A percentile compares a stretch with the other conserved stretches of the same genome.
phyloP scores from a whole-genome alignment of 2,797 vertebrate species.

The Periparus ater region DNA sequence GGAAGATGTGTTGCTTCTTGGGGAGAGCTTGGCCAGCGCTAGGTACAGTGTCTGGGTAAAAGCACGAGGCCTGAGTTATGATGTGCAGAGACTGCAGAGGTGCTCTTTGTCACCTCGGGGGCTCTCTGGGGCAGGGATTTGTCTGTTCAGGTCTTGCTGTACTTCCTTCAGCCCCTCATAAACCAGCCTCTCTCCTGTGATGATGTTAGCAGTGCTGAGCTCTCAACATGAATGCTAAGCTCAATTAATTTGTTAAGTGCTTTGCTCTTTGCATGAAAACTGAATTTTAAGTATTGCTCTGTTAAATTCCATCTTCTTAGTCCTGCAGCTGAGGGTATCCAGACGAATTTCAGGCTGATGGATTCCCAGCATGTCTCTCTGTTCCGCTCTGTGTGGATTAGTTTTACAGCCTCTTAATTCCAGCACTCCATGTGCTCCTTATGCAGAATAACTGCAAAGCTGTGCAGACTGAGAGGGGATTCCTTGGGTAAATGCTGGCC shows the following conservation, averaged over 20 bases:
- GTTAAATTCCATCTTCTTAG: not conserved
- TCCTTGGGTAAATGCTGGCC: not conserved
- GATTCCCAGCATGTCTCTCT: not conserved
- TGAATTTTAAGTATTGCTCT: conserved; percentile 37
- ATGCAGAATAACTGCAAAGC: not conserved
- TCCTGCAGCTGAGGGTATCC: not conserved
- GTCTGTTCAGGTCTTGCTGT: not conserved
- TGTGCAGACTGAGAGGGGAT: not conserved
- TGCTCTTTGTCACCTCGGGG: not conserved
- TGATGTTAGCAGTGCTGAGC: not conserved
- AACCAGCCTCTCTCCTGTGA: not conserved
- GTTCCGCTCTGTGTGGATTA: conserved; percentile 8
- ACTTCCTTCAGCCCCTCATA: not conserved
- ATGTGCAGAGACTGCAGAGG: not conserved
- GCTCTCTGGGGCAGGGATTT: not conserved
- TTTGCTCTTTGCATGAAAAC: conserved; percentile 10
- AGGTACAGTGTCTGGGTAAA: not conserved
- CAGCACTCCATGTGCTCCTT: not conserved
- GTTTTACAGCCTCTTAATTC: conserved; percentile 28
- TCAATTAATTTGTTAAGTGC: conserved; percentile 50
- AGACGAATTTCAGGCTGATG: not conserved
- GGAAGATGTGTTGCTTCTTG: not conserved
- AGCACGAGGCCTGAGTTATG: not conserved
- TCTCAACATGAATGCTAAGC: conserved; percentile 9
- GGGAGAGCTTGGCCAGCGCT: not conserved